Evolutionary conservation across 2,888 invertebrate genomes (phyloP), one percentile per base, ranked within the genome.

Genomic region (Drosophila formosana): DNA sequence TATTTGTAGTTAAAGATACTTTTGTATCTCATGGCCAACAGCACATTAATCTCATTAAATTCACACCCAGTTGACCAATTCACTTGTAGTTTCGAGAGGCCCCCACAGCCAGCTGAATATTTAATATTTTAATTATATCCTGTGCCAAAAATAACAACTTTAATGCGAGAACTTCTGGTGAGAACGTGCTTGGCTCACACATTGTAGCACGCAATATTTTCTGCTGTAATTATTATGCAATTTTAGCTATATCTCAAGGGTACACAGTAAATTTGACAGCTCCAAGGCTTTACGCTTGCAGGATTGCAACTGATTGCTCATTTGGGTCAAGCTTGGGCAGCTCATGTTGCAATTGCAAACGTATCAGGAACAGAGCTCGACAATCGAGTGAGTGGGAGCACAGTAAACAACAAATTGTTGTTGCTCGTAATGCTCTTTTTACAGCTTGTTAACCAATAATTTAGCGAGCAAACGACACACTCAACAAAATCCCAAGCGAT

Each of bases 1-100:
- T 37, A 55, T 43, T 58, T 66, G 60, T 39, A 43, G 56, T 46
- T 56, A 55, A 55, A 55, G 32, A 56, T 34, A 56, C 45, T 62
- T 60, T 61, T 63, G 47, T 62, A 57, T 67, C 78, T 81, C 78
- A 72, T 66, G 67, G 73, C 34, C 79, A 76, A 57, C 66, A 72
- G 68, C 82, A 76, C 82, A 84, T 76, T 84, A 74, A 76, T 64
- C 70, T 72, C 67, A 73, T 82, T 71, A 82, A 80, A 73, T 67
- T 80, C 66, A 73, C 80, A 66, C 77, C 69, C 50, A 64, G 51
- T 55, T 70, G 69, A 28, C 25, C 55, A 60, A 55, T 18, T 55
- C 30, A 52, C 28, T 26, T 57, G 41, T 26, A 23, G 37, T 7
- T 46, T 37, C 30, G 11, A 11, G 4, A 30, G 41, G 37, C 57